phyloP scores from a whole-genome alignment of 2,888 invertebrate species.

The Andrena hattorfiana region DNA sequence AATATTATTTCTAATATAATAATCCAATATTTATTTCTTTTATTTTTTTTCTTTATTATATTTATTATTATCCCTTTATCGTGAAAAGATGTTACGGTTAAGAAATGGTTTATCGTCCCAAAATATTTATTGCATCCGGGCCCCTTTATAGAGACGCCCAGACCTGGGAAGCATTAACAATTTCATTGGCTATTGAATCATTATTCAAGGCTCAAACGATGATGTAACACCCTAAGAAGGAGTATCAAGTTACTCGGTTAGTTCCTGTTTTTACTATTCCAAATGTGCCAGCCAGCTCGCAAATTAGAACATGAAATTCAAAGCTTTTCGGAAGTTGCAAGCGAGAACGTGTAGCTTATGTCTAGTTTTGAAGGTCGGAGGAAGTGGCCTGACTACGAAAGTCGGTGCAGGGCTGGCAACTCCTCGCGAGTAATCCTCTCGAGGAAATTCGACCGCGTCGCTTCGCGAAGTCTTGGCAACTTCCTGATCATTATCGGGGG shows the following conservation, averaged over 20 bases:
- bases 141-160: too few species aligned
- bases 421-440: slow-evolving; percentile 26
- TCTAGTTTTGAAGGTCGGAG: background rate
- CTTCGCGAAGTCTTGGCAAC: background rate
- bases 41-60: too few species aligned
- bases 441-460: slow-evolving; percentile 28
- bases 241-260: background rate
- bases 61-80: too few species aligned
- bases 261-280: background rate
- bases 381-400: background rate
- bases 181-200: too few species aligned
- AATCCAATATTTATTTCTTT: too few species aligned
- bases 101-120: too few species aligned
- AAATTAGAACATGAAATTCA: background rate
- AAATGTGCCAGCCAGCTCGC: background rate
- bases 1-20: too few species aligned
- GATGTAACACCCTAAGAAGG: too few species aligned
- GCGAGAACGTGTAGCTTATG: background rate
- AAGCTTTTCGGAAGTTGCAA: background rate
- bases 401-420: background rate
- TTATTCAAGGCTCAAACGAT: too few species aligned
- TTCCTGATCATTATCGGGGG: background rate
- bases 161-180: too few species aligned
- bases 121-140: too few species aligned
- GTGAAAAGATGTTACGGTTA: too few species aligned